Base-by-base conservation (phyloP, 2,888 invertebrate genomes). In the Trilocha varians region DNA sequence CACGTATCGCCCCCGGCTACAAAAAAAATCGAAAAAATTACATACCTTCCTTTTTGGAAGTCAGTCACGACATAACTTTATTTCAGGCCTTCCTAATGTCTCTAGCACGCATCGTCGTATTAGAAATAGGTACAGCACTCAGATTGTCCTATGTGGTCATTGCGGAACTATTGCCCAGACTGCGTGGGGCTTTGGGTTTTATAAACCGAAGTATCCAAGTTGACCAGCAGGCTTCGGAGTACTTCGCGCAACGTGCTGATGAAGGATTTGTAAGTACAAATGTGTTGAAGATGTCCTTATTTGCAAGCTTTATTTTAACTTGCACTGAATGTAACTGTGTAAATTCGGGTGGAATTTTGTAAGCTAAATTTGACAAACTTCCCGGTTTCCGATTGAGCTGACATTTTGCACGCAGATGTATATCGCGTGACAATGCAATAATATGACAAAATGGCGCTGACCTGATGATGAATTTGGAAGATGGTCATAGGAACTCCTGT, bases 81-180 rank as follows among this genome's bases (percentile, higher is more conserved):
- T 48, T 50, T 0, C 66, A 88, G 78, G 87, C 88, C 0, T 85
- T 88, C 47, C 78, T 88, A 13, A 87, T 87, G 61, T 86, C 88
- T 0, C 70, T 89, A 32, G 74, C 87, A 5, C 75, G 88, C 0
- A 49, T 88, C 25, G 69, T 92, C 3, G 77, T 91, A 8, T 87
- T 89, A 35, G 88, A 90, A 46, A 62, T 93, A 17, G 89, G 90
- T 0, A 84, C 87, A 3, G 70, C 89, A 2, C 70, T 93, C 25
- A 87, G 88, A 1, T 78, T 89, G 34, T 87, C 91, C 0, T 94
- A 93, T 59, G 87, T 94, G 13, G 89, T 91, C 15, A 92, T 94
- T 41, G 87, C 88, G 8, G 88, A 91, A 46, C 78, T 94, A 42
- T 75, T 94, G 33, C 88, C 90, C 0, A 57, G 78, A 65, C 84